Conservation (phyloP, 1,140 invertebrate species). For the Drosophila oshimai region DNA sequence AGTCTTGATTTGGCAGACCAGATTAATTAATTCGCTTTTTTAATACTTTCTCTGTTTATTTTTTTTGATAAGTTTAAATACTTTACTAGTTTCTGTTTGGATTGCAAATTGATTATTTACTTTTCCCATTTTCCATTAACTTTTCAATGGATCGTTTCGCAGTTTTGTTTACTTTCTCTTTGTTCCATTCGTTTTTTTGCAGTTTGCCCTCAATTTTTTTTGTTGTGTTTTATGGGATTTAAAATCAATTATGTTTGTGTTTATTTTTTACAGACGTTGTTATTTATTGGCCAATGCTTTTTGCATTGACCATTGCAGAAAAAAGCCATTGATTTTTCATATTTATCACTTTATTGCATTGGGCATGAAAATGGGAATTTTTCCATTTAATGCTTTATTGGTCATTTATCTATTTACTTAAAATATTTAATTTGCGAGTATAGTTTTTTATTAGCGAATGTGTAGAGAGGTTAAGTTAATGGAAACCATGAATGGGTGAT, state of each 20-base stretch:
- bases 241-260: constrained; percentile 49
- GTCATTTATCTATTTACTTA: constrained; percentile 12
- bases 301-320: not conserved
- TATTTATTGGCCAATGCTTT: constrained; percentile 18
- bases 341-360: constrained; percentile 31
- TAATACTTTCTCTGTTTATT: too few relatives aligned
- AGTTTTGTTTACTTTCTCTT: constrained; percentile 37
- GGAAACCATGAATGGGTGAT: not conserved
- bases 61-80: not conserved
- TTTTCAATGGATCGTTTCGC: constrained; percentile 9
- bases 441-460: not conserved
- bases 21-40: too few relatives aligned
- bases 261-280: not conserved
- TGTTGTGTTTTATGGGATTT: constrained; percentile 10
- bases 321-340: constrained; percentile 26
- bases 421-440: constrained; percentile 6
- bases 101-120: not conserved
- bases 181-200: constrained; percentile 22
- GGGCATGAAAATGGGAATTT: not conserved
- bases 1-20: too few relatives aligned
- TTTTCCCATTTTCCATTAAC: constrained; percentile 34
- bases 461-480: not conserved
- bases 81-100: not conserved
- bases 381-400: constrained; percentile 8
- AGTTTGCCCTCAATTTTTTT: constrained; percentile 5